Conservation (phyloP, 2,113 vertebrate genomes). For the Sclerurus mexicanus region DNA sequence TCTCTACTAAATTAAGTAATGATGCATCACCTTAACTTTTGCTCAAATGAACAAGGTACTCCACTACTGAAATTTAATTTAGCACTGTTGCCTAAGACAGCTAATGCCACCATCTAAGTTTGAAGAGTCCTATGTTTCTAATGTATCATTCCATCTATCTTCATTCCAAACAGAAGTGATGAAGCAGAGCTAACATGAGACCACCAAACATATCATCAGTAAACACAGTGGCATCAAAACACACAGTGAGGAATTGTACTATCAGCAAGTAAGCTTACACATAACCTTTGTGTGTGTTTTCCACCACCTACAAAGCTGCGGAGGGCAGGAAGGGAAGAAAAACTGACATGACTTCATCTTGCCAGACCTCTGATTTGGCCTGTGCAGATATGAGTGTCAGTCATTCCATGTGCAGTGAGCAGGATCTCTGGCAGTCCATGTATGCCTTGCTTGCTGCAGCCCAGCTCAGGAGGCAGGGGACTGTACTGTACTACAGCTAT, state of each 20-base stretch:
- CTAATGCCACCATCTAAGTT: not conserved
- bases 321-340: not conserved
- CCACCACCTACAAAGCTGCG: not conserved
- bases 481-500: slow-evolving; percentile 35
- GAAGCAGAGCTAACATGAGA: not conserved
- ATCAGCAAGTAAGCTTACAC: not conserved
- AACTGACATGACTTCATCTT: not conserved
- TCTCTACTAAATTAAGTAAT: not conserved
- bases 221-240: not conserved
- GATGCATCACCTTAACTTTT: not conserved
- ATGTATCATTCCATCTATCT: not conserved
- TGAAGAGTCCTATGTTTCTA: not conserved
- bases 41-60: not conserved
- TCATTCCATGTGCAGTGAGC: not conserved
- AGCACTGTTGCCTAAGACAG: not conserved
- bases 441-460: not conserved
- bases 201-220: not conserved
- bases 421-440: not conserved
- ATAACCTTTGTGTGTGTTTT: not conserved
- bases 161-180: not conserved
- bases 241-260: not conserved
- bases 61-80: not conserved
- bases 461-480: not conserved
- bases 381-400: not conserved
- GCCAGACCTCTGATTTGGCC: not conserved